These are phyloP conservation scores for Neodiprion lecontei DNA, from an alignment of 1,140 invertebrate species.

Conservation along the genomic window DNA sequence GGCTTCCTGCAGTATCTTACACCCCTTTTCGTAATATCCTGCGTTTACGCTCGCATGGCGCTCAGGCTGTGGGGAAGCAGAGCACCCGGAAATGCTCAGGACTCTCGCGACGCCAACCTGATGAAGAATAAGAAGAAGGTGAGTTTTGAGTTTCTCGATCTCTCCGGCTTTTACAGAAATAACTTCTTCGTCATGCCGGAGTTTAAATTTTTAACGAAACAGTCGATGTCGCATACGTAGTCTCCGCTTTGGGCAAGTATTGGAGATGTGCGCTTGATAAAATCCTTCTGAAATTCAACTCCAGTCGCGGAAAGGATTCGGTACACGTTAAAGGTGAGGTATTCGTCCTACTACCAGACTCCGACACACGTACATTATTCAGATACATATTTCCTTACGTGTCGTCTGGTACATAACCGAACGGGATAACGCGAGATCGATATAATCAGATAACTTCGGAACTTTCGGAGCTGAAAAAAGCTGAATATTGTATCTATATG, in stretches of 20 bases:
- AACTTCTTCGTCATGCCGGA: background rate
- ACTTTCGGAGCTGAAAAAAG: no score
- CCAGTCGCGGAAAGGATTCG: no score
- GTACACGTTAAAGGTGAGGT: no score
- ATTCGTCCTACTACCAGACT: no score
- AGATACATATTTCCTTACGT: no score
- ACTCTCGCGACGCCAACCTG: conserved; percentile 75
- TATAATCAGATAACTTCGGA: no score
- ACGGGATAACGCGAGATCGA: no score
- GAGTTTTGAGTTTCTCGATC: conserved; percentile 31
- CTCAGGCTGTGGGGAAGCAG: conserved; percentile 76
- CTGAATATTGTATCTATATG: no score
- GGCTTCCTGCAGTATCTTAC: conserved; percentile 76
- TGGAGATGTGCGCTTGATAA: no score
- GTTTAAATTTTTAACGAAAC: background rate
- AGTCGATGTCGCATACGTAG: background rate
- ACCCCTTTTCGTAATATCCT: conserved; percentile 78
- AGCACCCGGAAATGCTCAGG: conserved; percentile 78
- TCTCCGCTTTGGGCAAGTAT: background rate
- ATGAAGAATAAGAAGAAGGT: conserved; percentile 85
- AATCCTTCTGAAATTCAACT: no score
- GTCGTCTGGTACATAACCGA: no score
- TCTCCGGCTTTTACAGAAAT: background rate
- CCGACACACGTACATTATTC: no score
- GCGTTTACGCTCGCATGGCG: conserved; percentile 81